Base-by-base conservation (phyloP, 1,140 invertebrate genomes). In the Marisa cornuarietis region DNA sequence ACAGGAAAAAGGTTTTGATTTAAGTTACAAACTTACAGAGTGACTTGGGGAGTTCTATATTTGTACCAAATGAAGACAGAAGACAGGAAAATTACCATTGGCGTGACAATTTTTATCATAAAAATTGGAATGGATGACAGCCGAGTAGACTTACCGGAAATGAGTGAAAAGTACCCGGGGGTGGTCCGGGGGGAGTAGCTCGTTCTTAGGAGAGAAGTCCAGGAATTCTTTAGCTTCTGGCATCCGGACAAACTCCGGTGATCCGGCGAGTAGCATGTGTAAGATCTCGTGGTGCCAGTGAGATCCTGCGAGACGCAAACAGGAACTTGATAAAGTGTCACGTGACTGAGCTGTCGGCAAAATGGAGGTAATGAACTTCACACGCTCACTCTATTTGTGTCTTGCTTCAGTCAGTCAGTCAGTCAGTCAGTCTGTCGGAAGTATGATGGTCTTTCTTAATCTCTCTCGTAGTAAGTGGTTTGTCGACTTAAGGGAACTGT, bases 121-220 rank as follows among this genome's bases (percentile, higher is more conserved):
- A 54, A 54, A 54, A 4, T 58, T 58, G 54, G 16, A 58, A 58
- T 58, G 54, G 16, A 9, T 18, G 9, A 58, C 16, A 58, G 0
- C 9, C 54, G 52, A 52, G 52, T 73, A 52, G n/a, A 52, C 42
- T 11, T 52, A 54, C 51, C 54, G 51, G 51, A 73, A 52, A 22
- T 73, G 71, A n/a, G 71, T 73, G 51, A 51, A 73, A 52, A 73
- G 52, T 22, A 73, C 71, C 4, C 71, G 16, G 18, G 71, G 71
- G 5, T 14, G 49, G 49, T 26, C 71, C 0, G 42, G 51, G 18
- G 42, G 71, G 5, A n/a, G 13, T 16, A 9, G 0, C 24, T 49
- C 22, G 10, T 68, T 13, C 14, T 18, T 22, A 31, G 65, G 65
- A n/a, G 65, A 16, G 1, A n/a, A 22, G 26, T 68, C 65, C 4